phyloP scores from a whole-genome alignment of 2,797 vertebrate species.

The Cephalopachus bancanus region DNA sequence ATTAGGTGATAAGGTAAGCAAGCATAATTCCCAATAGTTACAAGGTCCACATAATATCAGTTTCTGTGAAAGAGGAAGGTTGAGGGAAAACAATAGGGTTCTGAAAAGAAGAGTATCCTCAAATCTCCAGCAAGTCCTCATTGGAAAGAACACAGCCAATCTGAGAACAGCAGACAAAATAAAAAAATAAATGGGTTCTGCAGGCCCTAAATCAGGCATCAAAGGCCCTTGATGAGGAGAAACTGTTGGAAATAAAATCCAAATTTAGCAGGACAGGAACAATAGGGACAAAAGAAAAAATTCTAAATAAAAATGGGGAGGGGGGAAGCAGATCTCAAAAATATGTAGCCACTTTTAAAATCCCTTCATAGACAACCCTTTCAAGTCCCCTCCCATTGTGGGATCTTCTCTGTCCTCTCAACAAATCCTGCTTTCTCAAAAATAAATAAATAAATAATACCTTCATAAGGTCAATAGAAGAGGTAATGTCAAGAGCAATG shows the following conservation, averaged over 20 bases:
- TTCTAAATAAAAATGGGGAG: neutral
- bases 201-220: neutral
- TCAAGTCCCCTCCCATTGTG: no score
- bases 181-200: neutral
- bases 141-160: neutral
- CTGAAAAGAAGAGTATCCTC: neutral
- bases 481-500: neutral
- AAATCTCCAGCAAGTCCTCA: neutral
- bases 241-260: neutral
- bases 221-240: neutral
- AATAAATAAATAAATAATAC: no score
- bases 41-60: neutral
- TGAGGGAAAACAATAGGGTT: neutral
- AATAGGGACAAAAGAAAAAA: neutral
- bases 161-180: neutral
- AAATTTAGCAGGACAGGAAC: neutral
- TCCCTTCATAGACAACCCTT: neutral
- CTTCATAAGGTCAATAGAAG: neutral
- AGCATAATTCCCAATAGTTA: neutral
- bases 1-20: neutral
- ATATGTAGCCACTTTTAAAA: neutral
- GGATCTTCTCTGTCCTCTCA: no score
- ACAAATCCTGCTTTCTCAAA: no score
- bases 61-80: neutral
- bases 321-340: neutral